phyloP scores from a whole-genome alignment of 2,113 vertebrate genomes.

The Sprattus sprattus region DNA sequence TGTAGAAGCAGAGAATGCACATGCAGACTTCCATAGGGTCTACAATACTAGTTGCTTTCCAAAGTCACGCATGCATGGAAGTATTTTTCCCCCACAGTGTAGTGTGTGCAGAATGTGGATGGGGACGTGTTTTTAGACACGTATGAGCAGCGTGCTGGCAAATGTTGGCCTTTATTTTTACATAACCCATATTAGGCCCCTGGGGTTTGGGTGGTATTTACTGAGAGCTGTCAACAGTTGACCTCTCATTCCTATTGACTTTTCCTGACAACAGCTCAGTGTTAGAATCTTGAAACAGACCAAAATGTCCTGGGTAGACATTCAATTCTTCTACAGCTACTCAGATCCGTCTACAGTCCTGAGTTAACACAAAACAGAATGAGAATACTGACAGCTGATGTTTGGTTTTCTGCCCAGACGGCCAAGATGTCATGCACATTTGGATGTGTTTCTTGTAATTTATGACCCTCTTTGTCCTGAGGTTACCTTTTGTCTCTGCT shows the following conservation, averaged over 20 bases:
- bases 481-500: background rate
- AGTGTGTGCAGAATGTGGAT: background rate
- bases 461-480: background rate
- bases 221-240: constrained; percentile 13
- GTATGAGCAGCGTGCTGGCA: background rate
- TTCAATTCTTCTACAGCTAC: background rate
- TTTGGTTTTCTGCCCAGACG: background rate
- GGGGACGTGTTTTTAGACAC: background rate
- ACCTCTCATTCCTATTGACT: constrained; percentile 20
- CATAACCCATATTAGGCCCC: constrained; percentile 21
- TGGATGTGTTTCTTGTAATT: background rate
- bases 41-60: background rate
- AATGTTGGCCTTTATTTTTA: constrained; percentile 14
- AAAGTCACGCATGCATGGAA: constrained; percentile 7
- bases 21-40: no score
- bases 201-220: constrained; percentile 20
- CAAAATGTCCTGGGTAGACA: constrained; percentile 15
- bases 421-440: background rate
- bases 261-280: constrained; percentile 33
- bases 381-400: background rate
- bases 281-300: constrained; percentile 33
- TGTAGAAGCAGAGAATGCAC: background rate
- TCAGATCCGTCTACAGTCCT: background rate
- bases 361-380: background rate
- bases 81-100: background rate